phyloP scores from a whole-genome alignment of 2,113 vertebrate species.

The Tenebrosternarchus preto region DNA sequence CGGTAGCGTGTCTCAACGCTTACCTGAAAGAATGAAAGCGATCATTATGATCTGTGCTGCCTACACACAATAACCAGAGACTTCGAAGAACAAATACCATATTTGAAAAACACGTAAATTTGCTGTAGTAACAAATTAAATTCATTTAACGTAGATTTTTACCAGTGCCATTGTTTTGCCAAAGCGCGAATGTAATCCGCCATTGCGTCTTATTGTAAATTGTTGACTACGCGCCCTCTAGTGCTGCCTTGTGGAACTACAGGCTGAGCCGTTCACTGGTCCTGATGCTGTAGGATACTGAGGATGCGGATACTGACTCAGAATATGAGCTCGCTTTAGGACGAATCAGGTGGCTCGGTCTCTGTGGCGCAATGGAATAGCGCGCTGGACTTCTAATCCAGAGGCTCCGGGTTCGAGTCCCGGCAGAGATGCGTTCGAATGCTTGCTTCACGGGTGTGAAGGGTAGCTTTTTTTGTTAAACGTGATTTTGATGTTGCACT shows the following conservation, averaged over 20 bases:
- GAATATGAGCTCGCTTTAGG: constrained; percentile 64
- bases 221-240: constrained; percentile 65
- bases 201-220: constrained; percentile 39
- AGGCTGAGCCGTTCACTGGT: constrained; percentile 58
- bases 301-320: constrained; percentile 60
- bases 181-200: background rate
- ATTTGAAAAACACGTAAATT: too few species aligned
- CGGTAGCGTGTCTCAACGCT: too few species aligned
- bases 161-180: background rate
- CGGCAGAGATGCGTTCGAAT: constrained; percentile 94
- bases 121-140: too few species aligned
- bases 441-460: background rate
- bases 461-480: constrained; percentile 20
- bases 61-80: too few species aligned
- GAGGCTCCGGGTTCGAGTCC: constrained; percentile 99
- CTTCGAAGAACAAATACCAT: too few species aligned
- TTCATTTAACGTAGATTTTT: background rate
- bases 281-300: constrained; percentile 75
- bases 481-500: background rate
- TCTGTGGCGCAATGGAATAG: constrained; percentile 99
- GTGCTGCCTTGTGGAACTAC: constrained; percentile 27
- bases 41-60: too few species aligned
- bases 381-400: constrained; percentile 99
- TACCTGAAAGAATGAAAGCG: too few species aligned
- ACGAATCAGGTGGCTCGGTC: constrained; percentile 65